Base-by-base conservation (phyloP, 2,113 vertebrate species). In the Sinocyclocheilus grahami region DNA sequence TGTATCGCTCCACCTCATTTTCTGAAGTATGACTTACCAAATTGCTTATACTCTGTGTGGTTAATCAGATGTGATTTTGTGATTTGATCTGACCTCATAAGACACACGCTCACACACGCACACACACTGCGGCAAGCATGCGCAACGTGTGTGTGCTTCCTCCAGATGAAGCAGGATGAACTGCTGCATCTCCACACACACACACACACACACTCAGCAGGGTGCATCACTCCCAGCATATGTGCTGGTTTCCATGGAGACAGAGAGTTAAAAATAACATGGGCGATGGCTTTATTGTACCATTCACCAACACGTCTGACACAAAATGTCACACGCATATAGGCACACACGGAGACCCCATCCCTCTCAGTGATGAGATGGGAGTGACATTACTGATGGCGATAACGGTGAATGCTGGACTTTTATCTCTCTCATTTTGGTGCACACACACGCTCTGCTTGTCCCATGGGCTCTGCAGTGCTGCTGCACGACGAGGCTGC, bases 241-340 rank as follows among this genome's bases (percentile, higher is more conserved):
- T 89, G 87, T 87, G 82, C 90, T 87, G 87, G 87, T 93, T 92
- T 90, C 91, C 91, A 93, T 92, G 89, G 92, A 89, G 91, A 93
- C 86, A 86, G 79, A 51, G 58, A 86, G 83, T 92, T 92, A 90
- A 86, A 88, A 91, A 89, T 90, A 89, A 92, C 77, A 88, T 88
- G 87, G 86, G 92, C 89, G 88, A 88, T 69, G 82, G 83, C 74
- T 82, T 89, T 89, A 83, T 88, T 89, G 89, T 92, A 83, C 91
- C 67, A 69, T 88, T 88, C 76, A 84, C 83, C 87, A 87, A 90
- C 87, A 74, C 39, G 86, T 86, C 89, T 88, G 86, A 89, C 75
- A 84, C 48, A 62, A 87, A 88, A 89, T 89, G 87, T 85, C 88
- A 42, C 85, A 55, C 51, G 42, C 71, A 76, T 82, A 83, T 76